Evolutionary conservation across 2,888 invertebrate genomes (phyloP).

Genomic region (Venusia cambrica): DNA sequence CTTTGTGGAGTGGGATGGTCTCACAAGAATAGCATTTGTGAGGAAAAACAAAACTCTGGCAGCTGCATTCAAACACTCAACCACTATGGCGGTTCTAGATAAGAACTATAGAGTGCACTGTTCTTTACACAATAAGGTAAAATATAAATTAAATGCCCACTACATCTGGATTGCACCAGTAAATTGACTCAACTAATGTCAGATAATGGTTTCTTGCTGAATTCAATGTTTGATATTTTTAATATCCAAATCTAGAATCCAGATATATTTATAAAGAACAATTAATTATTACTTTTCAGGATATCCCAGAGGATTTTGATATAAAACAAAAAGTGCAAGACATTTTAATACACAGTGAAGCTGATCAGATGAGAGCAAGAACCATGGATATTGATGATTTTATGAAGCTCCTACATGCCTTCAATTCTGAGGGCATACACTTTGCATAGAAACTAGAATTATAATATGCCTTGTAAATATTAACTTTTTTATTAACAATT

Average conservation of each 20-base stretch:
- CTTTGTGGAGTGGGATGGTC: slow-evolving; percentile 99
- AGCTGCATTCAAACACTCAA: slow-evolving; percentile 92
- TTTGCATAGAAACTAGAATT: slow-evolving; percentile 82
- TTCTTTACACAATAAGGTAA: slow-evolving; percentile 88
- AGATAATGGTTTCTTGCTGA: too few relatives aligned
- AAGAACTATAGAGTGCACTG: slow-evolving; percentile 95
- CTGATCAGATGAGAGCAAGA: slow-evolving; percentile 91
- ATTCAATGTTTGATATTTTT: too few relatives aligned
- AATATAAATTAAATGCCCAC: not conserved
- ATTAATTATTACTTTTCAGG: slow-evolving; percentile 69
- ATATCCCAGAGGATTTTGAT: slow-evolving; percentile 88
- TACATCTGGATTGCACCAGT: too few relatives aligned
- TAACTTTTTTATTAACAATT: slow-evolving; percentile 21
- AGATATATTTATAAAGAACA: not conserved
- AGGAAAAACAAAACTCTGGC: slow-evolving; percentile 98
- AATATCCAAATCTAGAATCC: too few relatives aligned
- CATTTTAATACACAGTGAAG: slow-evolving; percentile 85
- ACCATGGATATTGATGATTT: slow-evolving; percentile 99
- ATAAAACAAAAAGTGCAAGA: slow-evolving; percentile 90
- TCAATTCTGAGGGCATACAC: slow-evolving; percentile 96
- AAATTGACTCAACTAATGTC: too few relatives aligned
- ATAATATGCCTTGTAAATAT: slow-evolving; percentile 18
- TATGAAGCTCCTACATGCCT: slow-evolving; percentile 90
- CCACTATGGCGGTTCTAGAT: slow-evolving; percentile 91
- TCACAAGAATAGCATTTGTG: slow-evolving; percentile 96